Percentiles rank a stretch among this genome's conserved stretches.
Conservation (phyloP, 2,797 vertebrate genomes). For the Argya squamiceps region DNA sequence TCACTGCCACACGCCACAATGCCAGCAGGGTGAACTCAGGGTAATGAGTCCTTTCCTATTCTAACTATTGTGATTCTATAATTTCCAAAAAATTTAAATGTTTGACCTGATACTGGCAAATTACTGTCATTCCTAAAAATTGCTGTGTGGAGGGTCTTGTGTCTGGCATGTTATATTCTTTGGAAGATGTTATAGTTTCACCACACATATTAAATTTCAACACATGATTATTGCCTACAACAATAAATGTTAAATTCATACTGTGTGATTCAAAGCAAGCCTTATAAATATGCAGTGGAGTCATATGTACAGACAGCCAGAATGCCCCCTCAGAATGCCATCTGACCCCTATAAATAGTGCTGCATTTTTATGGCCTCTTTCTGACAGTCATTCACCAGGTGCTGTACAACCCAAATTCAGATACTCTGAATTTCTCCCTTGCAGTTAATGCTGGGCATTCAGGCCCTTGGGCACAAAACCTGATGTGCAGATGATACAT, state of each 20-base stretch:
- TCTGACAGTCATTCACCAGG: background rate
- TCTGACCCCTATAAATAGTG: conserved; percentile 26
- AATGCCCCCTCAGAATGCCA: background rate
- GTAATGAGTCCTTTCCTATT: background rate
- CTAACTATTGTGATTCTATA: background rate
- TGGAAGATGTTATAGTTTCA: background rate
- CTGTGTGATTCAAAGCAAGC: background rate
- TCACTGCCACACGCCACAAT: fast-evolving
- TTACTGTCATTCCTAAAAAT: background rate
- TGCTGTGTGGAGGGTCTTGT: background rate
- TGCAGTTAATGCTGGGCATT: background rate
- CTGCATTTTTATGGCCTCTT: background rate
- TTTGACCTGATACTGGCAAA: background rate
- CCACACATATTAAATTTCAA: background rate
- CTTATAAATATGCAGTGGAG: conserved; percentile 31
- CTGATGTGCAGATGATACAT: background rate
- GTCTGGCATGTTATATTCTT: background rate
- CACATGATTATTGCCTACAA: background rate
- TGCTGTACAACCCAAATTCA: background rate
- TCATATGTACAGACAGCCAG: background rate
- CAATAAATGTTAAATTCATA: conserved; percentile 19
- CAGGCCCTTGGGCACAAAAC: background rate
- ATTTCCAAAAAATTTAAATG: background rate
- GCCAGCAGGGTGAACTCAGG: background rate
- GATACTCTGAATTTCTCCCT: background rate